A percentile compares a stretch with the other conserved stretches of the same genome.
These are phyloP conservation scores for Scaptomyza hsui DNA, from an alignment of 1,140 invertebrate genomes.

Conservation along the genomic window DNA sequence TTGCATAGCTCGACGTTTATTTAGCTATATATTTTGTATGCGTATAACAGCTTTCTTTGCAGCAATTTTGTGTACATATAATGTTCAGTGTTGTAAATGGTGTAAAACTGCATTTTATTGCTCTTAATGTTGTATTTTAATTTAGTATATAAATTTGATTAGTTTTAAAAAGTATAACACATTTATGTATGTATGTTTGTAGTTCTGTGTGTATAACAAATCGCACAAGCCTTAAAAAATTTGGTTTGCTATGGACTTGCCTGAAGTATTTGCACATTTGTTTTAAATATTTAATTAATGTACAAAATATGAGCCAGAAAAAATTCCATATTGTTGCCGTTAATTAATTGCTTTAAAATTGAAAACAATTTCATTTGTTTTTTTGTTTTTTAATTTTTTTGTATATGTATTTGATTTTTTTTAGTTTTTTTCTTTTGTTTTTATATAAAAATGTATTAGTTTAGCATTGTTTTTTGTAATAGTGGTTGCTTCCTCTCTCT, in stretches of 20 bases:
- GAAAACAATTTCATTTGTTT: slow-evolving; percentile 69
- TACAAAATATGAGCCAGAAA: slow-evolving; percentile 69
- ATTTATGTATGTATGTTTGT: slow-evolving; percentile 22
- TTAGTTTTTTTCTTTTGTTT: slow-evolving; percentile 23
- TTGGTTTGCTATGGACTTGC: slow-evolving; percentile 48
- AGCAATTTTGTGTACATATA: slow-evolving; percentile 2
- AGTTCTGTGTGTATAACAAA: slow-evolving; percentile 48
- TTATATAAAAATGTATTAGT: slow-evolving; percentile 66
- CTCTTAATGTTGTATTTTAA: slow-evolving; percentile 14
- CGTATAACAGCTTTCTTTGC: slow-evolving; percentile 55
- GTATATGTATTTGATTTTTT: not conserved
- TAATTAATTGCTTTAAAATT: slow-evolving; percentile 66
- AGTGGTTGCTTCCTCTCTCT: slow-evolving; percentile 47
- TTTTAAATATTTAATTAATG: slow-evolving; percentile 23
- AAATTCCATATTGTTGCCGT: slow-evolving; percentile 26
- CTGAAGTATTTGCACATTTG: slow-evolving; percentile 28
- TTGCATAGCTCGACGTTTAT: slow-evolving; percentile 22
- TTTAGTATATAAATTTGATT: slow-evolving; percentile 29
- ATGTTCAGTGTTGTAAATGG: slow-evolving; percentile 15
- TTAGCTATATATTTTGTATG: slow-evolving; percentile 38
- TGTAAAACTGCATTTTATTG: slow-evolving; percentile 42
- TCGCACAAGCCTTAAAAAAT: slow-evolving; percentile 51
- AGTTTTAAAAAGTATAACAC: slow-evolving; percentile 43
- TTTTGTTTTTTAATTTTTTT: slow-evolving; percentile 18
- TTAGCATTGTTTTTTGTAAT: slow-evolving; percentile 43